Base-by-base conservation (phyloP, 2,888 invertebrate species). In the Drosophila gaucha region DNA sequence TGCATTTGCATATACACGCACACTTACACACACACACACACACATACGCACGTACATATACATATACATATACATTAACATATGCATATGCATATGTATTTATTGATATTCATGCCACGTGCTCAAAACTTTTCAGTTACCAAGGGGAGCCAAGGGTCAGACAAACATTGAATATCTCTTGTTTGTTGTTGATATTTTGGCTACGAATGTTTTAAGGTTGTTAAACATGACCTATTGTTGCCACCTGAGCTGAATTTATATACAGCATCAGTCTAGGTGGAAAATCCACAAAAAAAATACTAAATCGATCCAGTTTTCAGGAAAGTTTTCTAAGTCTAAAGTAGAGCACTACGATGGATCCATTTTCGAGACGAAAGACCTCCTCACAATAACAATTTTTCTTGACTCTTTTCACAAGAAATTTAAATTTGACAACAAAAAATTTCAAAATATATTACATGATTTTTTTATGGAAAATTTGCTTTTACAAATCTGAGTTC, bases 71-170 rank as follows among this genome's bases (percentile, higher is more conserved):
- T 12, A 41, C 18, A n/a, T n/a, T n/a, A n/a, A 22, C 38, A 22
- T 31, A 22, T 31, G 31, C 9, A 22, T 33, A 3, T 52, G 33
- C 38, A n/a, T 52, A 31, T 49, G 20, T 55, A 30, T 63, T 47
- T 51, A 41, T 59, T 55, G 41, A 31, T 41, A 60, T 71, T 71
- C 60, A 49, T 44, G 18, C 46, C 44, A 63, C 63, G 62, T 44
- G 24, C 41, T 26, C 14, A 6, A 26, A 24, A 41, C 41, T 41
- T 41, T 41, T 41, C 24, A 24, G 4, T 24, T 14, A 3, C 14
- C 22, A 9, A 24, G 14, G n/a, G 8, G 6, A 28, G 24, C 6
- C 6, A 43, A 28, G 43, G 43, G 28, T 28, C 43, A 28, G 24
- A 26, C 4, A 26, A 26, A 26, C 10, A 26, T 16, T 41, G 10